A percentile compares a stretch with the other conserved stretches of the same genome.
Evolutionary conservation across 2,888 invertebrate species (phyloP).

Genomic region (Drosophila silvestris): DNA sequence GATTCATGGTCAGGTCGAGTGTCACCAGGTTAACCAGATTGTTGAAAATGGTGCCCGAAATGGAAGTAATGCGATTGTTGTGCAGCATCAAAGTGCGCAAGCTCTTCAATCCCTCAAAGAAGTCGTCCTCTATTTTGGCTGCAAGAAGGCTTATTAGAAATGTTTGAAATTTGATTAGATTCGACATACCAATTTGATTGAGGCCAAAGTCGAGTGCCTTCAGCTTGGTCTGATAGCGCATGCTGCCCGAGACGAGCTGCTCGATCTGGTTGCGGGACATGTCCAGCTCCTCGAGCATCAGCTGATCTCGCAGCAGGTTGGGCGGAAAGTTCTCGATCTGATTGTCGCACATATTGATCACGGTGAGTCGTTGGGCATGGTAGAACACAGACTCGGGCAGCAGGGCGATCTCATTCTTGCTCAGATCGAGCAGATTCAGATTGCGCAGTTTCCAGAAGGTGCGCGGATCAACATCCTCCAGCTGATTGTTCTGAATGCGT

Average conservation of each 20-base stretch:
- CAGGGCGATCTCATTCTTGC: constrained; percentile 87
- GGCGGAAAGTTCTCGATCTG: constrained; percentile 86
- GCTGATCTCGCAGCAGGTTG: constrained; percentile 86
- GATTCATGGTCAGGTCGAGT: constrained; percentile 83
- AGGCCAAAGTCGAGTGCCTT: constrained; percentile 88
- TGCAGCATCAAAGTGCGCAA: constrained; percentile 85
- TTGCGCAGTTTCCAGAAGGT: constrained; percentile 86
- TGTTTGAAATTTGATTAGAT: not conserved
- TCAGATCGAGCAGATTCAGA: constrained; percentile 88
- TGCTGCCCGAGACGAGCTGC: constrained; percentile 86
- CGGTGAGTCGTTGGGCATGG: constrained; percentile 83
- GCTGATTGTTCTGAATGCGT: constrained; percentile 87
- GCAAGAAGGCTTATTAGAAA: not conserved
- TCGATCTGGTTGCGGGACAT: constrained; percentile 88
- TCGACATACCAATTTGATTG: constrained; percentile 86
- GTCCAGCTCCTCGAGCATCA: constrained; percentile 88
- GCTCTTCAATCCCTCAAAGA: constrained; percentile 77
- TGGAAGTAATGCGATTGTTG: constrained; percentile 85
- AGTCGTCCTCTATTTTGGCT: constrained; percentile 82
- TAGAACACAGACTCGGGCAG: constrained; percentile 87
- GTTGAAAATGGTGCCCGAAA: constrained; percentile 83
- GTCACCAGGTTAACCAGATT: constrained; percentile 76
- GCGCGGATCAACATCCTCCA: constrained; percentile 86
- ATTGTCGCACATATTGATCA: constrained; percentile 84
- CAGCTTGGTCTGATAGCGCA: constrained; percentile 86